phyloP scores from a whole-genome alignment of 2,797 vertebrate species.

The Diglossa cyanea region DNA sequence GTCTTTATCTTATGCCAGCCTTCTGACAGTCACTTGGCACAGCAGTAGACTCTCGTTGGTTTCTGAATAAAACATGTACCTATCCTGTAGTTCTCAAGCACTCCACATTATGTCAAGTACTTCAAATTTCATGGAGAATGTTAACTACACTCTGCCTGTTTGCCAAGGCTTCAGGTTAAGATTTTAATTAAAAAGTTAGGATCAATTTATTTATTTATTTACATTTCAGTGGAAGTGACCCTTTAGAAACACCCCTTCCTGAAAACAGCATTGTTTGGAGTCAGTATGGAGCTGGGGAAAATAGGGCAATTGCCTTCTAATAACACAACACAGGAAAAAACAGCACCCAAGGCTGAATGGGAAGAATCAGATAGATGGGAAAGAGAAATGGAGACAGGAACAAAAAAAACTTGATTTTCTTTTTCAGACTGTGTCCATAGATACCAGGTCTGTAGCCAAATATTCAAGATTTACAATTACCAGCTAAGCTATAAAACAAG shows the following conservation, averaged over 20 bases:
- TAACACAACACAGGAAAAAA: neutral
- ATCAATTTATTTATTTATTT: neutral
- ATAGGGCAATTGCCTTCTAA: neutral
- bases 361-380: neutral
- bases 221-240: neutral
- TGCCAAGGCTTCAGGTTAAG: neutral
- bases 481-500: neutral
- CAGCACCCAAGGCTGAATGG: neutral
- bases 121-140: slow-evolving; percentile 4
- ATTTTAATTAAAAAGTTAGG: neutral
- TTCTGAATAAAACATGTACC: slow-evolving; percentile 49
- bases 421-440: neutral
- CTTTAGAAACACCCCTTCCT: neutral
- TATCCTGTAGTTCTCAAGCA: neutral
- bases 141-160: neutral
- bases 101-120: slow-evolving; percentile 16
- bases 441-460: neutral
- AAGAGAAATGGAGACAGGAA: neutral
- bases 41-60: neutral
- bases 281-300: neutral
- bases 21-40: slow-evolving; percentile 38
- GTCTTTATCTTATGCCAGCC: neutral
- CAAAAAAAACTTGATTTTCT: neutral
- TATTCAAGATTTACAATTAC: neutral
- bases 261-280: neutral